Conservation (phyloP, 2,888 invertebrate genomes). For the Callyntrura sp. region DNA sequence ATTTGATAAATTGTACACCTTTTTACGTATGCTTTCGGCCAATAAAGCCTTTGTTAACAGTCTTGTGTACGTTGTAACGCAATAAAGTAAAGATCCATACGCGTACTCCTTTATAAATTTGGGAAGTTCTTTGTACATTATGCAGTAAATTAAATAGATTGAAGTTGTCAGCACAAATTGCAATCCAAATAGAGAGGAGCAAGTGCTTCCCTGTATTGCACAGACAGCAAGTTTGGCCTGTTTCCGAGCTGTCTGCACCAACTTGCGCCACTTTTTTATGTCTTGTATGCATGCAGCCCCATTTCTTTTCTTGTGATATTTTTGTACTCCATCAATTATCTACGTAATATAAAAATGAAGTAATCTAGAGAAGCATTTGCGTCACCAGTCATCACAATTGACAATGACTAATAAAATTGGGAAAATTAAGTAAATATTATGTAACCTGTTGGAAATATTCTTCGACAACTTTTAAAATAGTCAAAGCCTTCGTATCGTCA, state of each 20-base stretch:
- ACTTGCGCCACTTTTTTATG: constrained; percentile 20
- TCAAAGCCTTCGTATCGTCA: constrained; percentile 52
- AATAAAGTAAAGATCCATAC: constrained; percentile 10
- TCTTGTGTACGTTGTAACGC: not conserved
- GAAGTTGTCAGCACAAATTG: constrained; percentile 50
- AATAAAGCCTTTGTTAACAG: constrained; percentile 47
- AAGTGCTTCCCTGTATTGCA: constrained; percentile 33
- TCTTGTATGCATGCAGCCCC: not conserved
- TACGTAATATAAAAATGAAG: too few relatives aligned
- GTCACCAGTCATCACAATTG: too few relatives aligned
- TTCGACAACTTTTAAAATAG: constrained; percentile 31
- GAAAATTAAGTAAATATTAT: too few relatives aligned
- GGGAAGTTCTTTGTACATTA: constrained; percentile 2
- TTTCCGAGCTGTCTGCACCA: constrained; percentile 37
- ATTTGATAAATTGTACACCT: constrained; percentile 7
- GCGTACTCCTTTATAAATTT: constrained; percentile 15
- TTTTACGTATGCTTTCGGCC: constrained; percentile 44
- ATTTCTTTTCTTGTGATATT: not conserved
- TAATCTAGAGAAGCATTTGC: too few relatives aligned
- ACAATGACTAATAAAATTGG: too few relatives aligned
- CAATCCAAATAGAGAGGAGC: constrained; percentile 14
- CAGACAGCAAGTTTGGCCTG: constrained; percentile 38
- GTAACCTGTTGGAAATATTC: constrained; percentile 55
- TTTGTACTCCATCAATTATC: constrained; percentile 30
- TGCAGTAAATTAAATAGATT: constrained; percentile 31